These are phyloP conservation scores for Phalloptychus januarius DNA, from an alignment of 2,797 vertebrate species.

Conservation along the genomic window DNA sequence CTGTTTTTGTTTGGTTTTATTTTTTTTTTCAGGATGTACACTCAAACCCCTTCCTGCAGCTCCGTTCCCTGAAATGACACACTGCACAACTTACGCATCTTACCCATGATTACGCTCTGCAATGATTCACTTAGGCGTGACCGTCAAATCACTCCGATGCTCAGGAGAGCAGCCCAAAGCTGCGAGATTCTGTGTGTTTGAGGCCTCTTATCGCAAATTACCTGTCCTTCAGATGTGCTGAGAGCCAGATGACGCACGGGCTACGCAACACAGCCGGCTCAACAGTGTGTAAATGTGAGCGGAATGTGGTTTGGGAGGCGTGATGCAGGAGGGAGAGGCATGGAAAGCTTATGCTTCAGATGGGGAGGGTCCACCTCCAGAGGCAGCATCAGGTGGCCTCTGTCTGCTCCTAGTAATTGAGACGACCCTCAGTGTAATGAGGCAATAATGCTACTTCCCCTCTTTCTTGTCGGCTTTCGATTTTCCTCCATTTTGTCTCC, in stretches of 20 bases:
- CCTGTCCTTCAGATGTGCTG: conserved; percentile 70
- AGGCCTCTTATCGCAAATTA: conserved; percentile 71
- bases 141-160: conserved; percentile 47
- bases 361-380: conserved; percentile 40
- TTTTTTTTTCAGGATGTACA: neutral
- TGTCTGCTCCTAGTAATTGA: conserved; percentile 48
- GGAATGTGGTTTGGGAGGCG: conserved; percentile 50
- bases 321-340: conserved; percentile 32
- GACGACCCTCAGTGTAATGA: conserved; percentile 45
- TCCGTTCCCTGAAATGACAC: conserved; percentile 26
- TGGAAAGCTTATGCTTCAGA: conserved; percentile 14
- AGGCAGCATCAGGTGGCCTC: conserved; percentile 60
- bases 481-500: conserved; percentile 40
- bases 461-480: conserved; percentile 28
- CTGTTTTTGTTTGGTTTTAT: neutral
- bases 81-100: conserved; percentile 18
- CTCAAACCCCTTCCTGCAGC: neutral
- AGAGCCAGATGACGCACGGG: conserved; percentile 65
- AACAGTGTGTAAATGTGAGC: conserved; percentile 67
- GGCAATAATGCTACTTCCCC: conserved; percentile 45
- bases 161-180: conserved; percentile 49
- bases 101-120: conserved; percentile 50
- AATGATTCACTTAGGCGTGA: conserved; percentile 66
- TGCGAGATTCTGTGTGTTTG: conserved; percentile 52
- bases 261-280: conserved; percentile 59